phyloP scores from a whole-genome alignment of 2,888 invertebrate species.

The Steinernema scapterisci region DNA sequence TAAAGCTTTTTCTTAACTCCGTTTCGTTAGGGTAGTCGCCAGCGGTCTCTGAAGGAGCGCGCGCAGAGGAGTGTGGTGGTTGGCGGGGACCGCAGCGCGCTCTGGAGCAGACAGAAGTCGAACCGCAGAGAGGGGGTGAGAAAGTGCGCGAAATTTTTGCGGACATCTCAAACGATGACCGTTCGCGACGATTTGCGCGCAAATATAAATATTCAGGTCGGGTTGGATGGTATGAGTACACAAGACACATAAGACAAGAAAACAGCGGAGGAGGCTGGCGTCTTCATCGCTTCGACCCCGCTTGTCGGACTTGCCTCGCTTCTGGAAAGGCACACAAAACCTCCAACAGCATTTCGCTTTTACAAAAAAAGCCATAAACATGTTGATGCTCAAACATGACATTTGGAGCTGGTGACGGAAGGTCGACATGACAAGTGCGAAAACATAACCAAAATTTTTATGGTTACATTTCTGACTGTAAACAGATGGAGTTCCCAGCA shows the following conservation, averaged over 20 bases:
- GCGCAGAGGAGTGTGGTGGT: not conserved
- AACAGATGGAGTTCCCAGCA: too few relatives aligned
- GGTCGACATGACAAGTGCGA: too few relatives aligned
- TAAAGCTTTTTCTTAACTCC: not conserved
- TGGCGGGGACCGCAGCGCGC: not conserved
- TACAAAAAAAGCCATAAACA: too few relatives aligned
- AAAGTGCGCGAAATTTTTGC: constrained; percentile 33
- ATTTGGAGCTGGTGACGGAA: too few relatives aligned
- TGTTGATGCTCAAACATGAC: too few relatives aligned
- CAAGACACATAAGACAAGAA: constrained; percentile 24
- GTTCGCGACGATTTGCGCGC: constrained; percentile 30
- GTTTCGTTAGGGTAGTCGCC: not conserved
- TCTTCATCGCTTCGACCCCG: not conserved
- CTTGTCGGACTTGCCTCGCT: not conserved
- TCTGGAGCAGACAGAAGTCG: constrained; percentile 17
- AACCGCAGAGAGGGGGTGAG: constrained; percentile 9
- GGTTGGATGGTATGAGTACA: constrained; percentile 32
- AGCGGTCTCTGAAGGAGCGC: not conserved
- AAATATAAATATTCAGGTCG: constrained; percentile 33
- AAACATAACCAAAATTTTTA: too few relatives aligned
- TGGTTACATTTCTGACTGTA: too few relatives aligned
- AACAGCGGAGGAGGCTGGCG: constrained; percentile 18
- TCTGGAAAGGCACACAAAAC: not conserved
- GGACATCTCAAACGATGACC: constrained; percentile 32
- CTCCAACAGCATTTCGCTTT: too few relatives aligned